phyloP scores from a whole-genome alignment of 2,797 vertebrate genomes.

The Rhinatrema bivittatum region DNA sequence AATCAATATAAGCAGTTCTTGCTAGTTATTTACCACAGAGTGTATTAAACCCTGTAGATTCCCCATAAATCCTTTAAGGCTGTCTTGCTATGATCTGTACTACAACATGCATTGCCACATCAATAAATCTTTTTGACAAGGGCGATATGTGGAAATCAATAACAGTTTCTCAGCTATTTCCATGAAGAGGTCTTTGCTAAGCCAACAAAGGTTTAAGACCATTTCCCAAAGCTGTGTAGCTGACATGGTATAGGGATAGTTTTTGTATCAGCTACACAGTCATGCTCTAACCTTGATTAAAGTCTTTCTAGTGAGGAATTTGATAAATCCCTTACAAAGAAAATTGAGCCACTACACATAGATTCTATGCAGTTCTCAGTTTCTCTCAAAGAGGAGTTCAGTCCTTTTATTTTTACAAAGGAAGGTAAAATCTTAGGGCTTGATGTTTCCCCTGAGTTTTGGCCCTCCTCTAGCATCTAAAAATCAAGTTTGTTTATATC shows the following conservation, averaged over 20 bases:
- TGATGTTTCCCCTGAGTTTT: too few relatives aligned
- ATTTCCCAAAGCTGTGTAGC: conserved; percentile 53
- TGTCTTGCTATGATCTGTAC: conserved; percentile 50
- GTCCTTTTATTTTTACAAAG: too few relatives aligned
- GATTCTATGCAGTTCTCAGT: background rate
- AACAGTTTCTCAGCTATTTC: conserved; percentile 76
- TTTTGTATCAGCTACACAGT: conserved; percentile 7
- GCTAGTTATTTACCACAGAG: conserved; percentile 76
- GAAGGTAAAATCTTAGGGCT: too few relatives aligned
- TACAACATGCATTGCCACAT: conserved; percentile 73
- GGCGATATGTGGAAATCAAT: conserved; percentile 86
- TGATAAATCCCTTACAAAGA: conserved; percentile 15
- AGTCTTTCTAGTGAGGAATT: conserved; percentile 21
- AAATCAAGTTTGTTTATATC: too few relatives aligned
- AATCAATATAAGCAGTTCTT: conserved; percentile 52
- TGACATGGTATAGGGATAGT: conserved; percentile 52
- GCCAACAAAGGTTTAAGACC: conserved; percentile 56
- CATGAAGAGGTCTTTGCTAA: conserved; percentile 54
- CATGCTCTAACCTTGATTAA: conserved; percentile 32
- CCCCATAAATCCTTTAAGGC: conserved; percentile 74
- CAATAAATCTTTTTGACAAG: conserved; percentile 90
- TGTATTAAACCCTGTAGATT: conserved; percentile 78
- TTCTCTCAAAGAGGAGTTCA: too few relatives aligned
- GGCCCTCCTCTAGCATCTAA: too few relatives aligned
- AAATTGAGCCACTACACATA: background rate